Evolutionary conservation across 2,888 invertebrate species (phyloP).

Genomic region (Eupithecia centaureata): DNA sequence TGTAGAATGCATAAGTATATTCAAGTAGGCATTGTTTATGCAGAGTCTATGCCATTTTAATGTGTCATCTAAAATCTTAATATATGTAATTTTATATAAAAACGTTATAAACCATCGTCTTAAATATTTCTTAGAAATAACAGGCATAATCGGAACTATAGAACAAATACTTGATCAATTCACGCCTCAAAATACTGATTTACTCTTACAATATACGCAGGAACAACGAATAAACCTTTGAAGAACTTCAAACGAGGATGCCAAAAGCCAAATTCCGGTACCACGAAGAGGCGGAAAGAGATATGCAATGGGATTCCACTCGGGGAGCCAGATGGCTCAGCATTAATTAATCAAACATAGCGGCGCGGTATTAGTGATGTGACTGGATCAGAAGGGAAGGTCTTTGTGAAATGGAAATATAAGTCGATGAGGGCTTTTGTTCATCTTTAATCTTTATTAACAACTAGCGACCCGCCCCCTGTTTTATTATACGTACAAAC

Average conservation of each 20-base stretch:
- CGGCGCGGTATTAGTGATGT: constrained; percentile 20
- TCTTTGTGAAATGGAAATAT: not conserved
- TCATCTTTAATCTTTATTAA: no score
- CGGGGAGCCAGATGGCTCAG: constrained; percentile 40
- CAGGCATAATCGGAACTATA: not conserved
- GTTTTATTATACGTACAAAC: no score
- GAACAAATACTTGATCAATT: not conserved
- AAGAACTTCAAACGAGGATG: constrained; percentile 23
- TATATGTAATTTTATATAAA: no score
- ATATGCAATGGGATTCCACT: constrained; percentile 39
- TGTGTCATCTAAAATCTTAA: no score
- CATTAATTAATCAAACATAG: constrained; percentile 59
- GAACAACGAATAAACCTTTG: constrained; percentile 16
- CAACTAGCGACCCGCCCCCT: no score
- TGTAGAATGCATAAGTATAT: no score
- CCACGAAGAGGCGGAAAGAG: constrained; percentile 36
- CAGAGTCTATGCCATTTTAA: no score
- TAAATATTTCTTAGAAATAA: not conserved
- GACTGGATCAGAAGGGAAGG: not conserved
- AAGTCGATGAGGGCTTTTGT: no score
- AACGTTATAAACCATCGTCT: no score
- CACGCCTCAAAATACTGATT: not conserved
- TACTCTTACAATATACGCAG: not conserved
- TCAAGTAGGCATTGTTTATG: no score
- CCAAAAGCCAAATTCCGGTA: constrained; percentile 27